phyloP scores from a whole-genome alignment of 2,797 vertebrate species.

The Macropus fuliginosus region DNA sequence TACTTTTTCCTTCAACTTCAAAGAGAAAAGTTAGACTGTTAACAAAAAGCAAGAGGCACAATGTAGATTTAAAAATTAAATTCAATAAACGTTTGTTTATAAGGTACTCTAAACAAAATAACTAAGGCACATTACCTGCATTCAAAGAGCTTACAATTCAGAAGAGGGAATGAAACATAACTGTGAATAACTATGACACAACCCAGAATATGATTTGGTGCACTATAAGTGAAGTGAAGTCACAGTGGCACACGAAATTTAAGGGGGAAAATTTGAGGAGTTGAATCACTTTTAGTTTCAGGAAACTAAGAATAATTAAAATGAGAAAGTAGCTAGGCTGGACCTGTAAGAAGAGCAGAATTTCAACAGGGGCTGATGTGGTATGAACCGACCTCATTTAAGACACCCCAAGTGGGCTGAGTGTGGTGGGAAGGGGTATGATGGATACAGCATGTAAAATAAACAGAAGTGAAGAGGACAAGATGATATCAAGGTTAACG shows the following conservation, averaged over 20 bases:
- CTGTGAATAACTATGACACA: background rate
- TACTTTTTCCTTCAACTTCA: conserved; percentile 93
- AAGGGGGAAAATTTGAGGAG: background rate
- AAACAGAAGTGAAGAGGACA: background rate
- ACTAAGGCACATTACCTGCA: background rate
- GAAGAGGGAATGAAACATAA: background rate
- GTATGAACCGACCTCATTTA: background rate
- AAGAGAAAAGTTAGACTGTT: conserved; percentile 70
- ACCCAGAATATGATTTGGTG: background rate
- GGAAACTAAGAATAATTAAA: background rate
- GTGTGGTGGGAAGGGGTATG: background rate
- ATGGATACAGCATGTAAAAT: background rate
- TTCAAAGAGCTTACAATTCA: background rate
- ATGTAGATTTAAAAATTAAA: background rate
- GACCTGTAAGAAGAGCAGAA: background rate
- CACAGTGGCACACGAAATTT: background rate
- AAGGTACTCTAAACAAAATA: background rate
- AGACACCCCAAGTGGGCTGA: background rate
- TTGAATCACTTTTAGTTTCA: background rate
- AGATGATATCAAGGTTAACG: background rate
- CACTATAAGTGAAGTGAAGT: background rate
- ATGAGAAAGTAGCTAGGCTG: background rate
- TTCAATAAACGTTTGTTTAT: background rate
- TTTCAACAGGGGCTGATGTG: background rate
- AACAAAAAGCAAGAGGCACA: conserved; percentile 66